These are phyloP conservation scores for Hippocampus abdominalis DNA, from an alignment of 2,113 vertebrate species.

Conservation along the genomic window DNA sequence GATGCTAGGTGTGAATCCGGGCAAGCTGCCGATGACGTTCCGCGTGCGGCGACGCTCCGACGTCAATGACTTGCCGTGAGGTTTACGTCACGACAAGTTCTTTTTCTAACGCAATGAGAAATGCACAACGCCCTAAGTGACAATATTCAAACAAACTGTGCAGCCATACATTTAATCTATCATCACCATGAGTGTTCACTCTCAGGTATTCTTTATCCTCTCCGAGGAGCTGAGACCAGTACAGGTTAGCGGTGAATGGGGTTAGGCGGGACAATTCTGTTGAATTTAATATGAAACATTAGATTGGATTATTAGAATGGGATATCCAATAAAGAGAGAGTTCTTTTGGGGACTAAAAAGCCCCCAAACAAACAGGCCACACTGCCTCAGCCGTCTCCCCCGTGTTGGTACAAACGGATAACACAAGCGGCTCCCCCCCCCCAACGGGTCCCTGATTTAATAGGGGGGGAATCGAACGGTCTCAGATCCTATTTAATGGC, in stretches of 20 bases:
- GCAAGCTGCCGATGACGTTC: constrained; percentile 25
- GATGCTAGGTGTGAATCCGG: constrained; percentile 49
- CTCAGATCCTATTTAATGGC: constrained; percentile 71
- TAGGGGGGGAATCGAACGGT: constrained; percentile 56
- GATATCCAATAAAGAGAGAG: constrained; percentile 22
- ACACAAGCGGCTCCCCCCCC: constrained; percentile 52
- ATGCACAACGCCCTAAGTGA: too few species aligned
- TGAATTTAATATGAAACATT: too few species aligned
- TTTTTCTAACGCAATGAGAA: too few species aligned
- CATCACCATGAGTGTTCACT: too few species aligned
- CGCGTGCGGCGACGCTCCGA: constrained; percentile 22
- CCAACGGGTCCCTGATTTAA: constrained; percentile 66
- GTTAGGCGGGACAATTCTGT: too few species aligned
- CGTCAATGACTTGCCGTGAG: neutral
- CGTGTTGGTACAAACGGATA: constrained; percentile 66
- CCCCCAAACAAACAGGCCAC: neutral
- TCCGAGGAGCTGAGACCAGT: too few species aligned
- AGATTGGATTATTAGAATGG: neutral
- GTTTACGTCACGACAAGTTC: neutral
- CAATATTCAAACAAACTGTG: too few species aligned
- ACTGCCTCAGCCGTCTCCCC: constrained; percentile 2
- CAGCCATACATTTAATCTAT: too few species aligned
- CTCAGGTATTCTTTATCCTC: too few species aligned
- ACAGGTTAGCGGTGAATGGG: too few species aligned
- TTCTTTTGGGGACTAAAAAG: constrained; percentile 11